Evolutionary conservation across 2,113 vertebrate species (phyloP).

Genomic region (Rattus rattus): DNA sequence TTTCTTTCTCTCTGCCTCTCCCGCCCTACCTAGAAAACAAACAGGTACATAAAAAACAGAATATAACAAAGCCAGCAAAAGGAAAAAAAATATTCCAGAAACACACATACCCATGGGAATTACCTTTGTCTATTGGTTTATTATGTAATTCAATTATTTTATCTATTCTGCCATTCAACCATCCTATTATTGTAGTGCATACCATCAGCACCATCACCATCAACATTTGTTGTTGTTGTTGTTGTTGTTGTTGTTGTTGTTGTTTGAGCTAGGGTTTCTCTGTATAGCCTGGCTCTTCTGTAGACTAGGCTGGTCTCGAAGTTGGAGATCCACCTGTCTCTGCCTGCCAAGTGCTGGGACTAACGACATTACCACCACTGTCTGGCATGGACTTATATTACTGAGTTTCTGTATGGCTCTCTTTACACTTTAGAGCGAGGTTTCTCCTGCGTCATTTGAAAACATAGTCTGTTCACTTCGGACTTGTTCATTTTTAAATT

Average conservation of each 20-base stretch:
- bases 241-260: too few relatives aligned
- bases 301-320: neutral
- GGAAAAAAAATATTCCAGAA: neutral
- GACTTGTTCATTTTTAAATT: neutral
- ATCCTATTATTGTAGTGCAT: too few relatives aligned
- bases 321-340: neutral
- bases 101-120: neutral
- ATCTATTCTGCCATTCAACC: neutral
- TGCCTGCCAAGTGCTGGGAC: neutral
- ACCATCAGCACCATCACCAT: neutral
- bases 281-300: too few relatives aligned
- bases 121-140: neutral
- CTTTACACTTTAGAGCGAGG: neutral
- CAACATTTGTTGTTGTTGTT: too few relatives aligned
- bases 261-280: too few relatives aligned
- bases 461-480: neutral
- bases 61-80: neutral
- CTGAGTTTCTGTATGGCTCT: neutral
- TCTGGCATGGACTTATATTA: neutral
- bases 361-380: neutral
- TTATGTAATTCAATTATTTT: neutral
- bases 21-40: neutral
- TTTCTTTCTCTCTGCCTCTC: too few relatives aligned
- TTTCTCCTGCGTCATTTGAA: neutral
- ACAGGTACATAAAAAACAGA: neutral